Percentiles rank a stretch among this genome's conserved stretches.
Conservation (phyloP, 2,888 invertebrate genomes). For the Drosophila tripunctata region DNA sequence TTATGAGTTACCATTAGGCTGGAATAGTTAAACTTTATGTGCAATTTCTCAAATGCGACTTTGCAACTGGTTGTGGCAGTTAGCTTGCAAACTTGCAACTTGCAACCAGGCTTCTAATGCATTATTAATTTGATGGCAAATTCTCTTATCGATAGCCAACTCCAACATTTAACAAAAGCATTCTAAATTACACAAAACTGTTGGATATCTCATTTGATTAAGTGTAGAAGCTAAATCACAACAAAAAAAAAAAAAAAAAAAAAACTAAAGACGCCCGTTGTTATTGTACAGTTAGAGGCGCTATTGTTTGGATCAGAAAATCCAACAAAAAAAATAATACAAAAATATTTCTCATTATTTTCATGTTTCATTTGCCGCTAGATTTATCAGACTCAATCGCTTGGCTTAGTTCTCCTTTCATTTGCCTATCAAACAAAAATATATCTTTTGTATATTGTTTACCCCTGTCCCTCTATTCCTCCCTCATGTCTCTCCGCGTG, state of each 20-base stretch:
- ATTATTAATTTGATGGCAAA: constrained; percentile 79
- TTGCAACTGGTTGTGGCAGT: constrained; percentile 13
- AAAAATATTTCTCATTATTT: constrained; percentile 78
- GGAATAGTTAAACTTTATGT: constrained; percentile 71
- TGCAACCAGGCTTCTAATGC: constrained; percentile 64
- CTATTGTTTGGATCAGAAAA: constrained; percentile 8
- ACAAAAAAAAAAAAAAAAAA: no score
- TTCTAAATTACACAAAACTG: constrained; percentile 78
- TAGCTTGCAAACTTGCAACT: neutral
- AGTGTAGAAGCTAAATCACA: constrained; percentile 60
- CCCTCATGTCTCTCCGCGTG: constrained; percentile 37
- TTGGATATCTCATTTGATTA: constrained; percentile 82
- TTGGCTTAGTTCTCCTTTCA: constrained; percentile 69
- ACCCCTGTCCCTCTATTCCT: neutral
- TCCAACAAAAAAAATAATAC: neutral
- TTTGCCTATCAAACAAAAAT: constrained; percentile 49
- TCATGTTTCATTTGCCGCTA: constrained; percentile 76
- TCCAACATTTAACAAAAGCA: constrained; percentile 64
- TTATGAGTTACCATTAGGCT: constrained; percentile 66
- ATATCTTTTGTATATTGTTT: constrained; percentile 38
- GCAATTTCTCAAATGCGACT: constrained; percentile 48
- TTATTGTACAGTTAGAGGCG: no score
- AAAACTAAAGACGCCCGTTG: constrained; percentile 55
- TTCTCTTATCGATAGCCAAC: constrained; percentile 55
- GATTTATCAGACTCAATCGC: constrained; percentile 67